Evolutionary conservation across 2,113 vertebrate species (phyloP), one percentile per base, ranked within the genome.

Genomic region (Phylloscopus whistleri): DNA sequence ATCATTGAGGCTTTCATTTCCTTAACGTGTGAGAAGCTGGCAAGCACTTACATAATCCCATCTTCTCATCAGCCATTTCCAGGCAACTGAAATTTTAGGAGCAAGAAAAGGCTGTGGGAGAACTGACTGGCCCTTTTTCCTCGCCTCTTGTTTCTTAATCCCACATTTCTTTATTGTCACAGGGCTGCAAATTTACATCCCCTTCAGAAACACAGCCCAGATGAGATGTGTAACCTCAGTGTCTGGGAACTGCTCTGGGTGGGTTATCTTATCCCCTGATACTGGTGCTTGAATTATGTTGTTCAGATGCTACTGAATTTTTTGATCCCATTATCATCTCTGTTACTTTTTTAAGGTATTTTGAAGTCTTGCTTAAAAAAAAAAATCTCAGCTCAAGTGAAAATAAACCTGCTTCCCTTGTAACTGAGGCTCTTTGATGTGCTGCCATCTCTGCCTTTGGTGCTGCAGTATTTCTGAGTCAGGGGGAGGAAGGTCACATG

Each of bases 1-100:
- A 90, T 96, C 93, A 78, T 6, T 93, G 92, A 93, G 90, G 69
- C 88, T 96, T 95, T 93, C 10, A 53, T 90, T 97, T 84, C 56
- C 66, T 90, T 68, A 84, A 64, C 0, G 1, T 87, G 85, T 93
- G 88, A 83, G 26, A 84, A 88, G 79, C 72, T 96, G 94, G 79
- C 92, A 94, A 90, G 73, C 0, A 0, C 63, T 93, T 81, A 56
- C n/a, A 84, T 94, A 95, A 97, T 94, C 87, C 93, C 1, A 0
- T 78, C 84, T 89, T 89, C 83, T 93, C 92, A n/a, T 64, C 92
- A 93, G 85, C 66, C 90, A 96, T 94, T 97, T 96, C 88, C 83
- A 93, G 90, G 85, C 95, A 96, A 87, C 94, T 68, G 83, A 89
- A 87, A 84, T 82, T 55, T 77, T 53, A 84, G 69, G 60, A 93